phyloP scores from a whole-genome alignment of 2,888 invertebrate genomes.

The Myathropa florea region DNA sequence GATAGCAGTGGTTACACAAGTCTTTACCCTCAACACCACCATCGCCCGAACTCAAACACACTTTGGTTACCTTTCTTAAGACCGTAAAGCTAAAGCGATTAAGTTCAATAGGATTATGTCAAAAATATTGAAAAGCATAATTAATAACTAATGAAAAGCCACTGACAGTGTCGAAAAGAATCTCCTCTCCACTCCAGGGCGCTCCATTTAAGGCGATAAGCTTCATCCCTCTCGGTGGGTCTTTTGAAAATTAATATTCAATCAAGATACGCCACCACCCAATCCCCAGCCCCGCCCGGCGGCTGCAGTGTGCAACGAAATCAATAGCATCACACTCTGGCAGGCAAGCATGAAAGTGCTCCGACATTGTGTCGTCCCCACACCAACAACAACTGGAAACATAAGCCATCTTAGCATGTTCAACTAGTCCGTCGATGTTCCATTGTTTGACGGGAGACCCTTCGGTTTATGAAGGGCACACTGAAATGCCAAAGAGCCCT shows the following conservation, averaged over 20 bases:
- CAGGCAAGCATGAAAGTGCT: slow-evolving; percentile 50
- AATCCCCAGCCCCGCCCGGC: not conserved
- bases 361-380: slow-evolving; percentile 26
- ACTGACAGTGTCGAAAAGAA: slow-evolving; percentile 55
- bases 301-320: slow-evolving; percentile 54
- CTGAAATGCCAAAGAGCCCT: slow-evolving; percentile 57
- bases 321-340: slow-evolving; percentile 64
- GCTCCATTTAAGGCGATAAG: slow-evolving; percentile 53
- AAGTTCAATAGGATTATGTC: slow-evolving; percentile 68
- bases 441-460: slow-evolving; percentile 67
- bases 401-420: slow-evolving; percentile 45
- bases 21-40: not conserved
- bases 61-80: not conserved
- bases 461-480: slow-evolving; percentile 65
- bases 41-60: not conserved
- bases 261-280: slow-evolving; percentile 14
- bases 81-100: slow-evolving; percentile 48
- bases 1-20: not conserved
- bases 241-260: slow-evolving; percentile 59
- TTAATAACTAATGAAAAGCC: slow-evolving; percentile 63
- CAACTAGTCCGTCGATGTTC: slow-evolving; percentile 44
- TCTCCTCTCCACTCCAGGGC: not conserved
- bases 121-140: slow-evolving; percentile 62
- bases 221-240: slow-evolving; percentile 36
- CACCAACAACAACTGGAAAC: not conserved